phyloP scores from a whole-genome alignment of 2,888 invertebrate genomes.

The Agriopis aurantiaria region DNA sequence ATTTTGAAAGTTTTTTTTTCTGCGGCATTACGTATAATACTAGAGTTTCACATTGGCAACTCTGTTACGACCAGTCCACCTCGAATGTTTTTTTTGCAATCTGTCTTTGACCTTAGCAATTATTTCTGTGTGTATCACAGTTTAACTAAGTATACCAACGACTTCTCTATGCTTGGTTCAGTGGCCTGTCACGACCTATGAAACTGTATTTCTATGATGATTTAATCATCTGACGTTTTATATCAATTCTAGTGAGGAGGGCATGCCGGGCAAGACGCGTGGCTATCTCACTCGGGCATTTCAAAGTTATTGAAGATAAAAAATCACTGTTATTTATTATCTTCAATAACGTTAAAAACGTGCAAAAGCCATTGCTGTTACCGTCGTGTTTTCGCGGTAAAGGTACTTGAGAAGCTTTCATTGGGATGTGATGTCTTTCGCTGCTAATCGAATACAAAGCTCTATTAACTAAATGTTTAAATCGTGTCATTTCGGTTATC shows the following conservation, averaged over 20 bases:
- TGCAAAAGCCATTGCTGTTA: no score
- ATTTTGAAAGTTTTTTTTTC: no score
- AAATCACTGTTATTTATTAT: no score
- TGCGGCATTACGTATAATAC: no score
- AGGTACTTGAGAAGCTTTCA: no score
- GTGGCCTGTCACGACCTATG: conserved; percentile 10
- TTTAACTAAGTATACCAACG: not conserved
- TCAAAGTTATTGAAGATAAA: no score
- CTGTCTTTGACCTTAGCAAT: conserved; percentile 49
- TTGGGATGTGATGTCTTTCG: not conserved
- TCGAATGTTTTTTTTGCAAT: conserved; percentile 40
- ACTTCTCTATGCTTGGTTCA: conserved; percentile 13
- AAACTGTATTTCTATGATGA: conserved; percentile 11
- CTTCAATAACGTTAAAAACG: no score
- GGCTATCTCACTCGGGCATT: no score
- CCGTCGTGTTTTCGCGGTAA: no score
- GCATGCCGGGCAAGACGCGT: no score
- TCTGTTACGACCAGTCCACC: conserved; percentile 44
- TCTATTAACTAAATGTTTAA: not conserved
- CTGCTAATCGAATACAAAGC: not conserved
- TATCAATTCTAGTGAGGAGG: not conserved
- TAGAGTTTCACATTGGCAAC: conserved; percentile 30
- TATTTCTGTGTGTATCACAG: conserved; percentile 8
- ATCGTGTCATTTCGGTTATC: not conserved
- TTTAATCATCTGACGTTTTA: not conserved